Conservation (phyloP, 2,888 invertebrate genomes). For the Ormyrus nitidulus region DNA sequence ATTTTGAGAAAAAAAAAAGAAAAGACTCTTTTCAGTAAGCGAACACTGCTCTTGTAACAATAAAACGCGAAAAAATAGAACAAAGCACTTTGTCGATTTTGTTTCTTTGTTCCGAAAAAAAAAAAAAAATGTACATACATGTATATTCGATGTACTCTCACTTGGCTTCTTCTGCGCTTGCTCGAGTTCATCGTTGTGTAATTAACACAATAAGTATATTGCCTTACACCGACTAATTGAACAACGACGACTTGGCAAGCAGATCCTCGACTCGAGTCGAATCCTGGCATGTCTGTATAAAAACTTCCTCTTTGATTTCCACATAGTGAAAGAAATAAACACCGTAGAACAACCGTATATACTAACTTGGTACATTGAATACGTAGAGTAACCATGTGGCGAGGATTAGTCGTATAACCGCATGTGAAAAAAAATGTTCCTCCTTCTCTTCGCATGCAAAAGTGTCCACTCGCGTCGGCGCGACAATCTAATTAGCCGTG, state of each 20-base stretch:
- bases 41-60: constrained; percentile 29
- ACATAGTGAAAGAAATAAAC: too few relatives aligned
- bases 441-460: constrained; percentile 46
- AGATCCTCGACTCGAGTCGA: constrained; percentile 8
- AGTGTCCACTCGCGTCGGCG: constrained; percentile 1
- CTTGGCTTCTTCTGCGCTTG: constrained; percentile 54
- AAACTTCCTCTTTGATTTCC: neutral
- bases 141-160: constrained; percentile 27
- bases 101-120: constrained; percentile 38
- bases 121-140: neutral
- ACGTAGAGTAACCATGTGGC: too few relatives aligned
- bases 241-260: constrained; percentile 50
- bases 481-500: constrained; percentile 19
- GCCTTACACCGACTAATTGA: neutral
- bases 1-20: neutral
- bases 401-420: neutral
- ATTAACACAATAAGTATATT: neutral
- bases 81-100: constrained; percentile 37
- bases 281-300: constrained; percentile 35
- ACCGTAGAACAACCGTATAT: too few relatives aligned
- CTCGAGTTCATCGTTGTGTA: constrained; percentile 50
- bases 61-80: constrained; percentile 1
- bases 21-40: constrained; percentile 46
- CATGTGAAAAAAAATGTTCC: constrained; percentile 23
- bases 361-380: too few relatives aligned